Conservation (phyloP, 2,113 vertebrate genomes). For the Anolis carolinensis region DNA sequence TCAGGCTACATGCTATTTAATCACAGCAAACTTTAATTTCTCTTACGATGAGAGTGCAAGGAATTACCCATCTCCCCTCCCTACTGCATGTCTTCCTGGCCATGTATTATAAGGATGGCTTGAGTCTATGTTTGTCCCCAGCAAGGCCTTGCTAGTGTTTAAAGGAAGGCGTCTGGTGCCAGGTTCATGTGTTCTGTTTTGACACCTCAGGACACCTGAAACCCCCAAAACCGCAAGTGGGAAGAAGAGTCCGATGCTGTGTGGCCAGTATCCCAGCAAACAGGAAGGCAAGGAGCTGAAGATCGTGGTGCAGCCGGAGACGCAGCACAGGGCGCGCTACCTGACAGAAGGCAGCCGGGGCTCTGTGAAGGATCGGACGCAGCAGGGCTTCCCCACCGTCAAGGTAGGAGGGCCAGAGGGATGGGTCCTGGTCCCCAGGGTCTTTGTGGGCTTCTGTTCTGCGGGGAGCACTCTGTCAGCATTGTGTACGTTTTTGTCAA, state of each 20-base stretch:
- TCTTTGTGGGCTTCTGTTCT: not conserved
- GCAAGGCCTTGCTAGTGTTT: slow-evolving; percentile 44
- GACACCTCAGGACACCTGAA: slow-evolving; percentile 78
- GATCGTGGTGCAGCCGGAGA: slow-evolving; percentile 95
- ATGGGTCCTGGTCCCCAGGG: not conserved
- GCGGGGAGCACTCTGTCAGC: not conserved
- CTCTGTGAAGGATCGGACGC: slow-evolving; percentile 95
- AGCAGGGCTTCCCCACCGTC: slow-evolving; percentile 95
- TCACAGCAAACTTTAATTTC: not conserved
- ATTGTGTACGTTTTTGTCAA: too few relatives aligned
- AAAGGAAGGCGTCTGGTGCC: slow-evolving; percentile 51
- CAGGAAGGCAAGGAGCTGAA: slow-evolving; percentile 95
- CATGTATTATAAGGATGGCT: not conserved
- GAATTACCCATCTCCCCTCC: not conserved
- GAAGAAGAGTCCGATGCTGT: slow-evolving; percentile 88
- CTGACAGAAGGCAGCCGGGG: slow-evolving; percentile 97
- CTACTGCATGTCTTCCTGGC: not conserved
- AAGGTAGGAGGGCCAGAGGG: slow-evolving; percentile 78
- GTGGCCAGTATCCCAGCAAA: slow-evolving; percentile 90
- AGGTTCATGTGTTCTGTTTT: slow-evolving; percentile 67
- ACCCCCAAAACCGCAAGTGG: slow-evolving; percentile 79
- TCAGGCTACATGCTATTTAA: not conserved
- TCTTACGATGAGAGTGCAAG: not conserved
- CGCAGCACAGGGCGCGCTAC: slow-evolving; percentile 94
- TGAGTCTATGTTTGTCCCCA: not conserved